Evolutionary conservation across 2,113 vertebrate genomes (phyloP), one percentile per base, ranked within the genome.

Genomic region (Anguilla rostrata): DNA sequence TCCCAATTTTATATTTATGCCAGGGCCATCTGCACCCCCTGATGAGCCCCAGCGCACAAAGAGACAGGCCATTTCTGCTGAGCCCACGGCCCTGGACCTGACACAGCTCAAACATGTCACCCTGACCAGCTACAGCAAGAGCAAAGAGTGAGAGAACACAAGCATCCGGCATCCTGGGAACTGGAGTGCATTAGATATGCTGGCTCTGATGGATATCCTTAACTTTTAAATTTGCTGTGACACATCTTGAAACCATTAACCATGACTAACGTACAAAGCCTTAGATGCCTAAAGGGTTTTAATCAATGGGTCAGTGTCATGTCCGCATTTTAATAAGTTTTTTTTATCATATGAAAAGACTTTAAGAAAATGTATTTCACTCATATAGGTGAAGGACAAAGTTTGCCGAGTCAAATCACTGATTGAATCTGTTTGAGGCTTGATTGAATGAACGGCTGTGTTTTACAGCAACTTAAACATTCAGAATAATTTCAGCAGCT

Each of bases 121-220:
- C 34, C 91, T 92, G 9, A 87, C 88, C 89, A 91, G 91, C 87
- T 93, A 92, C 89, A 92, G 93, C 91, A 96, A 95, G 92, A 96
- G 89, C 80, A 87, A 83, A 43, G 91, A 91, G 96, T 96, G 91
- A 95, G 95, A 90, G 43, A 71, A 83, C 87, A 84, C 80, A 56
- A 7, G 18, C 18, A 26, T 5, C n/a, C 29, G 16, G 29, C 46
- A 26, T 5, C 49, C 34, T 20, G 39, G 46, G 57, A 57, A 71
- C 57, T 16, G 12, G n/a, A 41, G 26, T 39, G 41, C n/a, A 5
- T 15, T 34, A 14, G 39, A 43, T 29, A 22, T 29, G n/a, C 29
- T 53, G 60, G n/a, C 60, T 75, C 60, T 49, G 43, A 49, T 84
- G 39, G 18, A 29, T 78, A 84, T 41, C 83, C 60, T 14, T 75